Base-by-base conservation (phyloP, 2,888 invertebrate genomes). In the Diadromus collaris region DNA sequence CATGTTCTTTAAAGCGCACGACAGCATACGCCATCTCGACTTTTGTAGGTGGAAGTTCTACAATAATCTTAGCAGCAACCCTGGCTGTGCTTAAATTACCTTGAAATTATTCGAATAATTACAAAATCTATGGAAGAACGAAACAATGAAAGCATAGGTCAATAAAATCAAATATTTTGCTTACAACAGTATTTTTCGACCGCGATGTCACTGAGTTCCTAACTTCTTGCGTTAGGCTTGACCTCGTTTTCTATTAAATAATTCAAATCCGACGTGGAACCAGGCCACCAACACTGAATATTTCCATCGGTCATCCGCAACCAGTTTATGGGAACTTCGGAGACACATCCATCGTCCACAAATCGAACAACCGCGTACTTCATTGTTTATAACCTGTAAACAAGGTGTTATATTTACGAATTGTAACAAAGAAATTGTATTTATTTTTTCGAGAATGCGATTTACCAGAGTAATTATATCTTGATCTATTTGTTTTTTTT, bases 161-260 rank as follows among this genome's bases (percentile, higher is more conserved):
- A 58, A 58, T 13, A 32, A 58, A 51, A 51, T 51, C 51, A 51
- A 19, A 38, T 38, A 38, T 6, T 58, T 32, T 58, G 32, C n/a
- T 60, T 60, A 60, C 58, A 19, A 34, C 58, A 60, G 34, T 60
- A 60, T 60, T 60, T 60, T n/a, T 60, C 58, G 58, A 60, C 34
- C 58, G 6, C 58, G 34, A 60, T 34, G 34, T 60, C 58, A 60
- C 58, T 34, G 32, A 60, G 58, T 34, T 60, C 58, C 58, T 34
- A 60, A 60, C n/a, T 60, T n/a, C 58, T 51, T 2, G 19, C 34
- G n/a, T 19, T 60, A n/a, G 19, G 58, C n/a, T 60, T 32, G n/a
- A 19, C 9, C 58, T 60, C 34, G 19, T 34, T 60, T 19, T 60
- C 58, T 34, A 34, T 60, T 19, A 32, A 60, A 19, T 6, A 19